Percentiles rank a stretch among this genome's conserved stretches.
These are phyloP conservation scores for Typhlichthys eigenmanni DNA, from an alignment of 2,797 vertebrate genomes.

Conservation along the genomic window DNA sequence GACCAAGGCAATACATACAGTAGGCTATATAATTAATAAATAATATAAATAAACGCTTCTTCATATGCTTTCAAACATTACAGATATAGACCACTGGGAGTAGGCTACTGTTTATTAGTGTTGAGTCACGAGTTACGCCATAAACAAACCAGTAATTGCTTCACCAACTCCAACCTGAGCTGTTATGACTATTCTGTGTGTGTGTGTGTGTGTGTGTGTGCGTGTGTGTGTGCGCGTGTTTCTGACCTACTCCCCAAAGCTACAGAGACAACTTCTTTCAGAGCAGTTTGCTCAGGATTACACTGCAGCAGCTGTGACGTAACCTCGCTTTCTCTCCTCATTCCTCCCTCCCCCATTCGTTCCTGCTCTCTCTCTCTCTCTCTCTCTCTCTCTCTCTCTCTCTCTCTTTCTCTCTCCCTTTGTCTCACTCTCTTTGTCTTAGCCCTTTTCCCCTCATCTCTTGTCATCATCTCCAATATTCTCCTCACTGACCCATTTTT, in stretches of 20 bases:
- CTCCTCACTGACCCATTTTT: conserved; percentile 78
- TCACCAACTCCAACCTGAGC: background rate
- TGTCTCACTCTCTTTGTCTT: conserved; percentile 6
- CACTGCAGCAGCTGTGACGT: conserved; percentile 65
- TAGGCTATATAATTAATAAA: too few relatives aligned
- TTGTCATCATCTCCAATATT: conserved; percentile 20
- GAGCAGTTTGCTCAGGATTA: conserved; percentile 56
- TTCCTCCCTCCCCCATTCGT: conserved; percentile 15
- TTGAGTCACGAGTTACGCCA: background rate
- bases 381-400: conserved; percentile 30
- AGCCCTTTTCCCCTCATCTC: conserved; percentile 15
- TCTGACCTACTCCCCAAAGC: conserved; percentile 50
- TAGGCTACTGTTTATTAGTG: background rate
- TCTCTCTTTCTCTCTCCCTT: conserved; percentile 39
- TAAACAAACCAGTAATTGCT: background rate
- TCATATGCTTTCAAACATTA: too few relatives aligned
- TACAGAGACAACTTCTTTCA: conserved; percentile 45
- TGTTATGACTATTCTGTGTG: background rate
- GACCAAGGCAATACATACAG: conserved; percentile 15
- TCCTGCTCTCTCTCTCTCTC: conserved; percentile 39
- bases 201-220: background rate
- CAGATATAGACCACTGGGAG: background rate
- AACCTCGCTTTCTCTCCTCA: conserved; percentile 42
- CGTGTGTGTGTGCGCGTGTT: conserved; percentile 1
- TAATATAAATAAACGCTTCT: too few relatives aligned